Evolutionary conservation across 1,140 invertebrate genomes (phyloP).

Genomic region (Papilio xuthus): DNA sequence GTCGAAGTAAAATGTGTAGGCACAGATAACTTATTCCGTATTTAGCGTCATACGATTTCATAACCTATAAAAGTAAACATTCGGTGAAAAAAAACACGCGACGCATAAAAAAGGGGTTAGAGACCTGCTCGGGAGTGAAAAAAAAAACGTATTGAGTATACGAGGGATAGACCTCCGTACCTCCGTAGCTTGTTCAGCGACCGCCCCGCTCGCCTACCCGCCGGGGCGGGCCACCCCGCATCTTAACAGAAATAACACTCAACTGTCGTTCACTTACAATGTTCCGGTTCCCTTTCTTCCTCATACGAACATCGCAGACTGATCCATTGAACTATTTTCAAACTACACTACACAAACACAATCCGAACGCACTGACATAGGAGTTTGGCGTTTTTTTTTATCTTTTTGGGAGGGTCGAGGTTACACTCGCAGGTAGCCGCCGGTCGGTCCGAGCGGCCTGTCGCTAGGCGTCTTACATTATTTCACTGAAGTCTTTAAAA

Average conservation of each 20-base stretch:
- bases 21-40: slow-evolving; percentile 12
- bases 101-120: slow-evolving; percentile 73
- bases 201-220: slow-evolving; percentile 69
- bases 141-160: slow-evolving; percentile 69
- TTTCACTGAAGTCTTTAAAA: slow-evolving; percentile 73
- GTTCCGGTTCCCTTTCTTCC: slow-evolving; percentile 78
- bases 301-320: slow-evolving; percentile 79
- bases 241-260: slow-evolving; percentile 71
- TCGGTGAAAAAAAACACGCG: slow-evolving; percentile 64
- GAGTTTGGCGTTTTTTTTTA: slow-evolving; percentile 64
- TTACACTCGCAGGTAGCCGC: slow-evolving; percentile 53
- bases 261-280: slow-evolving; percentile 72
- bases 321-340: slow-evolving; percentile 79
- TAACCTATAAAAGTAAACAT: slow-evolving; percentile 67
- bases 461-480: slow-evolving; percentile 72
- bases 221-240: slow-evolving; percentile 72
- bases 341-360: slow-evolving; percentile 75
- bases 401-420: slow-evolving; percentile 69
- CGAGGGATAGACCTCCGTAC: slow-evolving; percentile 76
- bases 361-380: slow-evolving; percentile 72
- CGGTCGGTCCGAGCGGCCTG: slow-evolving; percentile 50
- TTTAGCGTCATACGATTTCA: slow-evolving; percentile 45
- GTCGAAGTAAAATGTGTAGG: not conserved
- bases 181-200: slow-evolving; percentile 71
- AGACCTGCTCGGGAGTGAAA: slow-evolving; percentile 68